A percentile compares a stretch with the other conserved stretches of the same genome.
phyloP scores from a whole-genome alignment of 2,113 vertebrate species.

The Tinamus guttatus region DNA sequence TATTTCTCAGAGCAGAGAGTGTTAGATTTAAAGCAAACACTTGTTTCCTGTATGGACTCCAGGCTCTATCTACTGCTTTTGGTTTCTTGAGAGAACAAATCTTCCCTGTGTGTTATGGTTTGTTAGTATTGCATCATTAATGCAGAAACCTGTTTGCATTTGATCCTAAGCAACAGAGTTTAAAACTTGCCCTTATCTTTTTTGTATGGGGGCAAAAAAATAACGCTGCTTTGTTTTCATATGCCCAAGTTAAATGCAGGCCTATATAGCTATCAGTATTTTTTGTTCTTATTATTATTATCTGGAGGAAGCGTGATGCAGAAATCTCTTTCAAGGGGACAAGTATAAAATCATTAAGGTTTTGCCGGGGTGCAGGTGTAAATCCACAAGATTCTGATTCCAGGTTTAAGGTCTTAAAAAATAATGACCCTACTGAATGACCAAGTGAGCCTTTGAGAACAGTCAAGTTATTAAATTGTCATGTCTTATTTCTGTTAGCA shows the following conservation, averaged over 20 bases:
- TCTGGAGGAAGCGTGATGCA: neutral
- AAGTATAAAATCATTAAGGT: neutral
- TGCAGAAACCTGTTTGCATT: neutral
- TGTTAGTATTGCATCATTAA: neutral
- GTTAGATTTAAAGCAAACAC: neutral
- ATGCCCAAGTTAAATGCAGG: neutral
- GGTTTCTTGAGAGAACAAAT: neutral
- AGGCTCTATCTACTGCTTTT: neutral
- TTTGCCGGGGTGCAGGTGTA: neutral
- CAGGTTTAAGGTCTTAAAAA: neutral
- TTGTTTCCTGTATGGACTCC: neutral
- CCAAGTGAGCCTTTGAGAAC: neutral
- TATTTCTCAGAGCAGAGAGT: neutral
- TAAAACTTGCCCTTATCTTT: neutral
- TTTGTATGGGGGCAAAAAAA: neutral
- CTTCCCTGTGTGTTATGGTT: neutral
- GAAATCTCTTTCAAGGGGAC: neutral
- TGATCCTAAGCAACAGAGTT: neutral
- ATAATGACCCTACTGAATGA: neutral
- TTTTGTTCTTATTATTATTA: neutral
- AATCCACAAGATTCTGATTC: neutral
- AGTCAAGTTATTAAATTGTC: neutral
- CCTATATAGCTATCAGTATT: neutral
- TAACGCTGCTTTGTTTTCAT: neutral
- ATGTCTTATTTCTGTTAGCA: neutral